phyloP scores from a whole-genome alignment of 2,113 vertebrate genomes.

The Tursiops truncatus region DNA sequence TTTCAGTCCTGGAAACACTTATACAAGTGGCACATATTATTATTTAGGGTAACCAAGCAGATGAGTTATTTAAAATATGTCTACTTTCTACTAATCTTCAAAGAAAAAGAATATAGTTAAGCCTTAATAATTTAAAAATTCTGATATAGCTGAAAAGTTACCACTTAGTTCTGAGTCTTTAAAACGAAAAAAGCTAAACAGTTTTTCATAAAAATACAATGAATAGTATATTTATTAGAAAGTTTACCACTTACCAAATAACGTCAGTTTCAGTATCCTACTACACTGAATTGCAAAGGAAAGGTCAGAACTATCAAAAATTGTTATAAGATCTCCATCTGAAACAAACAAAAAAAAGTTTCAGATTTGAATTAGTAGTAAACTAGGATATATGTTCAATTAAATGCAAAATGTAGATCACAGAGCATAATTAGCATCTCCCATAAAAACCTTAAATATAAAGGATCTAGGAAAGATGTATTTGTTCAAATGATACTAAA shows the following conservation, averaged over 20 bases:
- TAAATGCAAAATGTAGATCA: background rate
- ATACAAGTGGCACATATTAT: background rate
- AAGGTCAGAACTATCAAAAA: conserved; percentile 99
- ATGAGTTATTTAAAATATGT: background rate
- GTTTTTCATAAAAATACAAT: conserved; percentile 50
- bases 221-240: conserved; percentile 12
- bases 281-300: conserved; percentile 99
- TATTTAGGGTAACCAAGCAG: conserved; percentile 10
- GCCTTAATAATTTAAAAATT: conserved; percentile 19
- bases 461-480: background rate
- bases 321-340: conserved; percentile 99
- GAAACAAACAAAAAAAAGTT: conserved; percentile 66
- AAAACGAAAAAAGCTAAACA: background rate
- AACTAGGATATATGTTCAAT: conserved; percentile 27
- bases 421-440: conserved; percentile 15
- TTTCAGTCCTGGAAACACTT: conserved; percentile 13
- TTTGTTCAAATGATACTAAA: background rate
- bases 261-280: conserved; percentile 98
- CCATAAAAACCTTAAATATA: conserved; percentile 20
- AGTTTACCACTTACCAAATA: conserved; percentile 92
- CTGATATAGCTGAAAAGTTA: background rate
- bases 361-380: conserved; percentile 50
- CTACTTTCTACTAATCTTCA: background rate
- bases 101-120: background rate
- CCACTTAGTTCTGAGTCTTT: conserved; percentile 13